A percentile compares a stretch with the other conserved stretches of the same genome.
Conservation (phyloP, 2,797 vertebrate species). For the Clarias fuscus region DNA sequence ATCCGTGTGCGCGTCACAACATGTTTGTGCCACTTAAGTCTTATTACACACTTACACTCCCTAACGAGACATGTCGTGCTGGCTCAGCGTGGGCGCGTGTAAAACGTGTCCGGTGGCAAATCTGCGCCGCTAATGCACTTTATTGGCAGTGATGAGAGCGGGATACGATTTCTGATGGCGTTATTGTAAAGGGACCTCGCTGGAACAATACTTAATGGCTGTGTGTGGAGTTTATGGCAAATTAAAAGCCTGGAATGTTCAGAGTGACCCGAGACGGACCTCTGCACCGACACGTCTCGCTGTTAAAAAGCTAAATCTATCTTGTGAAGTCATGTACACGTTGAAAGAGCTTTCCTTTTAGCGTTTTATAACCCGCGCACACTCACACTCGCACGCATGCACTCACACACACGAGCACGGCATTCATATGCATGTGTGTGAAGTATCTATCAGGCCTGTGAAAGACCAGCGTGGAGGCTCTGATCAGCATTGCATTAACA, state of each 20-base stretch:
- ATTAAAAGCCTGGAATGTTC: constrained; percentile 80
- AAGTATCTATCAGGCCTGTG: constrained; percentile 50
- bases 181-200: constrained; percentile 68
- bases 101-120: constrained; percentile 57
- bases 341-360: constrained; percentile 46
- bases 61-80: not conserved
- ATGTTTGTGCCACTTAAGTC: constrained; percentile 37
- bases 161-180: constrained; percentile 67
- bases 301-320: constrained; percentile 79
- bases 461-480: constrained; percentile 50
- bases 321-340: constrained; percentile 76
- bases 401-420: not conserved
- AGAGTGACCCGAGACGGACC: constrained; percentile 74
- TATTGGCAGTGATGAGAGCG: constrained; percentile 61
- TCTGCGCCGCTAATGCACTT: constrained; percentile 64
- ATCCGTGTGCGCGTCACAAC: not conserved
- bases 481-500: constrained; percentile 59
- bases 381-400: constrained; percentile 17
- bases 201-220: constrained; percentile 75
- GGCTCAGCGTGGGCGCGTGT: constrained; percentile 35
- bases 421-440: constrained; percentile 46
- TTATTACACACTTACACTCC: constrained; percentile 36
- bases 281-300: constrained; percentile 68
- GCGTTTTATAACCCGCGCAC: constrained; percentile 52
- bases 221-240: constrained; percentile 77